Evolutionary conservation across 2,113 vertebrate genomes (phyloP), one percentile per base, ranked within the genome.

Genomic region (Ceratotherium simum): DNA sequence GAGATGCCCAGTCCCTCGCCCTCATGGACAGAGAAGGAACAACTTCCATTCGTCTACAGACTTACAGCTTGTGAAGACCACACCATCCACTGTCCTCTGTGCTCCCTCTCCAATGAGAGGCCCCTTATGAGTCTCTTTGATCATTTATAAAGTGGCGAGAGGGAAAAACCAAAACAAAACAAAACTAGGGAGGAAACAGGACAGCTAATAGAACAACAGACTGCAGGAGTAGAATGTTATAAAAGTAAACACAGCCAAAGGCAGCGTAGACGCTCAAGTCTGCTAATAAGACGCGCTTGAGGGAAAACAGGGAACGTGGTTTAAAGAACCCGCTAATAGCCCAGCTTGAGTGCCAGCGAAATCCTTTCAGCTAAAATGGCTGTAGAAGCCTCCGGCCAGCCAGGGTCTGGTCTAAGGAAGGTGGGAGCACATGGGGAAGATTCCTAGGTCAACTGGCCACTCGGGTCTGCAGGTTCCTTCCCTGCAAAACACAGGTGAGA

Each of bases 271-370:
- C 33, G 67, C 42, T 5, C 33, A 96, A 33, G 56, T 89, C 82
- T 75, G 78, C 76, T 78, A 82, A 70, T 73, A 69, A 75, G 89
- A 85, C 5, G 6, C 23, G 20, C 4, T 29, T 56, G 48, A 54
- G 70, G 82, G 27, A 14, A 12, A 95, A 86, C 48, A 83, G 82
- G 80, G 36, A 58, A 79, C 12, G 1, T 1, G 51, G 51, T 27
- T 91, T 87, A 46, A 81, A 88, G 94, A 95, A 51, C 54, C 90
- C 25, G 58, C 87, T 76, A 54, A 67, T 6, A 42, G 79, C 51
- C 14, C 36, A 39, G 21, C 12, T 79, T 1, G 36, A 39, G 13
- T 6, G 14, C 11, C 90, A 29, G 78, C 1, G 0, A 39, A 64
- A 54, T 42, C 65, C 62, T 91, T 76, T 54, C 0, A 48, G 76